Conservation (phyloP, 2,888 invertebrate genomes). For the Prosopocoilus inquinatus region DNA sequence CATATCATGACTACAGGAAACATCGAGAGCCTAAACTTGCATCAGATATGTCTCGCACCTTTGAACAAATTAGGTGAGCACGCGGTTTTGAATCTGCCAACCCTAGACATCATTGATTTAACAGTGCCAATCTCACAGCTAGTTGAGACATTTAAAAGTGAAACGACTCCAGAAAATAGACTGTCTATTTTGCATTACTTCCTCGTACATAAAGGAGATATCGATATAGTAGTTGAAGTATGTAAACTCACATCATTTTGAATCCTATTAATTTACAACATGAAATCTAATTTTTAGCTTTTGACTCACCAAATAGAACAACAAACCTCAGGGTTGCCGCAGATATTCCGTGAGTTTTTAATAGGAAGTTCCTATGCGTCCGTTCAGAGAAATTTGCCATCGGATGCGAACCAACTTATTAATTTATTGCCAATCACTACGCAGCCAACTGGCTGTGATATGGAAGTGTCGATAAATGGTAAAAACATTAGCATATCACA, state of each 20-base stretch:
- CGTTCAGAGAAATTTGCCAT: constrained; percentile 68
- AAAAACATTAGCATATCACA: constrained; percentile 65
- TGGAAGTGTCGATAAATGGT: constrained; percentile 61
- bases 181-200: constrained; percentile 81
- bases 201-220: constrained; percentile 72
- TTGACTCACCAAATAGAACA: constrained; percentile 62
- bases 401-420: constrained; percentile 68
- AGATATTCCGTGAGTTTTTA: constrained; percentile 77
- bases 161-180: constrained; percentile 67
- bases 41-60: constrained; percentile 60
- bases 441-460: constrained; percentile 56
- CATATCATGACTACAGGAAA: constrained; percentile 69
- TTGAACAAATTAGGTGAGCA: constrained; percentile 57
- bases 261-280: constrained; percentile 9
- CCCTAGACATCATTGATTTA: constrained; percentile 69
- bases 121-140: constrained; percentile 65
- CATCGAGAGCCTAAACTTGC: constrained; percentile 65
- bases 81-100: constrained; percentile 65
- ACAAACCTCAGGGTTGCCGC: constrained; percentile 62
- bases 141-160: constrained; percentile 66
- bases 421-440: constrained; percentile 72
- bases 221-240: constrained; percentile 73
- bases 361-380: constrained; percentile 71
- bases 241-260: not conserved
- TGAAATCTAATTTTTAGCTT: constrained; percentile 48